phyloP scores from a whole-genome alignment of 2,113 vertebrate species.

The Sander vitreus region DNA sequence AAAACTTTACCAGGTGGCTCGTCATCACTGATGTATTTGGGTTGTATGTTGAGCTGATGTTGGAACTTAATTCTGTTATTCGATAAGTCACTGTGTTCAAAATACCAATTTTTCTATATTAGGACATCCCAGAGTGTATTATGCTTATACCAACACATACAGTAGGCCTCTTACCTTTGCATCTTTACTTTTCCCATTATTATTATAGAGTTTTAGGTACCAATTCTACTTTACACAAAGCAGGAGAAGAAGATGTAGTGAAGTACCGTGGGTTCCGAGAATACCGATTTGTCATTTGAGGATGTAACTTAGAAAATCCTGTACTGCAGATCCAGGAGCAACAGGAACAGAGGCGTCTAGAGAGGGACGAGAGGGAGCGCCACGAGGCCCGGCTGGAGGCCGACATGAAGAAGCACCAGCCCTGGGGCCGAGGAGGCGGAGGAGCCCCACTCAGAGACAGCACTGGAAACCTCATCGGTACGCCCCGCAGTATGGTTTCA shows the following conservation, averaged over 20 bases:
- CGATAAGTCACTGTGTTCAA: not conserved
- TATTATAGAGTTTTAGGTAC: not conserved
- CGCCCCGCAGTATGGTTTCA: slow-evolving; percentile 22
- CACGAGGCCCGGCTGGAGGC: slow-evolving; percentile 90
- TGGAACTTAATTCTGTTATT: not conserved
- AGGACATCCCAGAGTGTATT: not conserved
- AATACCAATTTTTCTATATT: not conserved
- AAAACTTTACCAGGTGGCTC: not conserved
- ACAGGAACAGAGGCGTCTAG: slow-evolving; percentile 87
- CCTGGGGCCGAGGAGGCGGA: slow-evolving; percentile 94
- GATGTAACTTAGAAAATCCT: not conserved
- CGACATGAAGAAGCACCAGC: slow-evolving; percentile 91
- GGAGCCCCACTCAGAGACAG: slow-evolving; percentile 93
- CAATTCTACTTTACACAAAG: not conserved
- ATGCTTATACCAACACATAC: not conserved
- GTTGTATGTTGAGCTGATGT: not conserved
- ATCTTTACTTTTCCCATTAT: not conserved
- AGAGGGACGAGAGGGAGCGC: slow-evolving; percentile 87
- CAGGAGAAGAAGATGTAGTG: not conserved
- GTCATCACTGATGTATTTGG: not conserved
- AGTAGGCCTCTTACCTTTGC: not conserved
- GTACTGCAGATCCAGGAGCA: slow-evolving; percentile 88
- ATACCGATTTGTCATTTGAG: not conserved
- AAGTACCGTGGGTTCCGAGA: not conserved
- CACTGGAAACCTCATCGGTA: slow-evolving; percentile 93